Evolutionary conservation across 2,888 invertebrate species (phyloP).

Genomic region (Cyaniris semiargus): DNA sequence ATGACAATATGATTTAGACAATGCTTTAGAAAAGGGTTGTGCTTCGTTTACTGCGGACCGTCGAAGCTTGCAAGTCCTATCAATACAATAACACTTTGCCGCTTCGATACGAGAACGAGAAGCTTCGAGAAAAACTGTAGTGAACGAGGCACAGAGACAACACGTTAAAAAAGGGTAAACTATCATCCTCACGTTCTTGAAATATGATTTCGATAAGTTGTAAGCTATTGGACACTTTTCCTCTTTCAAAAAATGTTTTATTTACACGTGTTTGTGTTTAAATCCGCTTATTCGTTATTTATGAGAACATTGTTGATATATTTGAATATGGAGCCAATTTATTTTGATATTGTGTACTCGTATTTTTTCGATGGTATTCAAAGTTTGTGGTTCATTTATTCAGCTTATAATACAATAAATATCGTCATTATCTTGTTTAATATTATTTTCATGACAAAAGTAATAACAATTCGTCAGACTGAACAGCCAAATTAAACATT

Average conservation of each 20-base stretch:
- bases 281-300: conserved; percentile 29
- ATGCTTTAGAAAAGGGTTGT: conserved; percentile 72
- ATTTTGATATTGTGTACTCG: neutral
- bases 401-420: neutral
- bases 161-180: conserved; percentile 70
- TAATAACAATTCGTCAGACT: no score
- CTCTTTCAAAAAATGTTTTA: conserved; percentile 70
- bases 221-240: conserved; percentile 69
- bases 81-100: conserved; percentile 9
- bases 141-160: conserved; percentile 65
- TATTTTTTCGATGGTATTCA: neutral
- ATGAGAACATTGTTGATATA: conserved; percentile 14
- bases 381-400: neutral
- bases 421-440: neutral
- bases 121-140: conserved; percentile 29
- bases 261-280: conserved; percentile 55
- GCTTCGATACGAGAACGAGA: neutral
- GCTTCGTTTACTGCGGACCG: conserved; percentile 55
- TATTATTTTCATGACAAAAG: neutral
- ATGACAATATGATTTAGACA: conserved; percentile 78
- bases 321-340: conserved; percentile 8
- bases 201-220: conserved; percentile 79
- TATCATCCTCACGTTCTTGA: conserved; percentile 74
- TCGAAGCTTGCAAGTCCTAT: conserved; percentile 33
- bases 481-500: neutral